These are phyloP conservation scores for Calyptomena viridis DNA, from an alignment of 2,113 vertebrate genomes.

Conservation along the genomic window DNA sequence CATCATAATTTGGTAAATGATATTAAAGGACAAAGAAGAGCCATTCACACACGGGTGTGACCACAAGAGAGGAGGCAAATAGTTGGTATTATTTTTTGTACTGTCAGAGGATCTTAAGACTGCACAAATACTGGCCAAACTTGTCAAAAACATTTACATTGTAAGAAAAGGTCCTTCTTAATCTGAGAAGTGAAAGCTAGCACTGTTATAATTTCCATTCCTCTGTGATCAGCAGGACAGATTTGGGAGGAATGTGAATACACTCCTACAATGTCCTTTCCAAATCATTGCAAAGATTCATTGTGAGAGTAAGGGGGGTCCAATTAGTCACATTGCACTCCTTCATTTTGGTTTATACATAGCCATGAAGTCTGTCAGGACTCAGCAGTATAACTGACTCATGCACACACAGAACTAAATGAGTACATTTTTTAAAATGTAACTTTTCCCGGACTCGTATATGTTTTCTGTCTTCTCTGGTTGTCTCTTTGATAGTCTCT, in stretches of 20 bases:
- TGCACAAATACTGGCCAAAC: background rate
- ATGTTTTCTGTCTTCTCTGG: background rate
- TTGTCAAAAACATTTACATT: background rate
- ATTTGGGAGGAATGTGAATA: background rate
- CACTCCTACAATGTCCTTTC: background rate
- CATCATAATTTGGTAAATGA: background rate
- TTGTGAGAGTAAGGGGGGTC: background rate
- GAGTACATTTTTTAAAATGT: background rate
- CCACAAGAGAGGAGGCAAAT: background rate
- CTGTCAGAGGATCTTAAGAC: background rate
- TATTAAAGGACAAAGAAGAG: background rate
- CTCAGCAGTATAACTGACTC: background rate
- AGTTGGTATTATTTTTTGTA: background rate
- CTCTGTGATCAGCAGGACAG: background rate
- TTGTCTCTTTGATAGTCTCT: background rate
- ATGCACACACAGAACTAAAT: background rate
- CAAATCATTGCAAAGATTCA: background rate
- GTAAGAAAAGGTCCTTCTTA: background rate
- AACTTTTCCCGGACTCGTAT: background rate
- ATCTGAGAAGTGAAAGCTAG: background rate
- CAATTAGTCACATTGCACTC: accelerated
- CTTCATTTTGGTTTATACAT: background rate
- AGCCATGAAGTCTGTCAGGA: background rate
- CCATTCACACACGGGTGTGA: background rate
- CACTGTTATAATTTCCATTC: background rate